Conservation (phyloP, 1,140 invertebrate genomes). For the Drosophila albomicans region DNA sequence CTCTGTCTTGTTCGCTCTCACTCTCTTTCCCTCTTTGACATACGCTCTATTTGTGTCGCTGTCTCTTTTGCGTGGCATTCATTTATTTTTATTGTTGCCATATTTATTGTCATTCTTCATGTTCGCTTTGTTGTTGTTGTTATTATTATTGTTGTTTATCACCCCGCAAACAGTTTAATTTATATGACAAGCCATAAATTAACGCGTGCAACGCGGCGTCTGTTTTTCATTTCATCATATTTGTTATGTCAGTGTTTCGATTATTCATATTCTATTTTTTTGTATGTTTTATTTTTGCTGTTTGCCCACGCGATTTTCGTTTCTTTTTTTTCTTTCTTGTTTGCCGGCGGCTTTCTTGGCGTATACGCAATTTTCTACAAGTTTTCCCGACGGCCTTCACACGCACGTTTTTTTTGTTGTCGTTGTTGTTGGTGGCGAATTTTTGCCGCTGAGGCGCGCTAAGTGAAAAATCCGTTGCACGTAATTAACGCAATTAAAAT, state of each 20-base stretch:
- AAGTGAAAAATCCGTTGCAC: slow-evolving; percentile 84
- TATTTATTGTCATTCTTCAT: slow-evolving; percentile 35
- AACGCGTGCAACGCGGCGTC: slow-evolving; percentile 38
- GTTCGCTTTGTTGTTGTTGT: slow-evolving; percentile 21
- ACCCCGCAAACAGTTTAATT: slow-evolving; percentile 65
- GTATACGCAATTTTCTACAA: slow-evolving; percentile 21
- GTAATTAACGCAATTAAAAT: slow-evolving; percentile 85
- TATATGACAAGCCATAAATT: slow-evolving; percentile 77
- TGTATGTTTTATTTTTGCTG: too few species aligned
- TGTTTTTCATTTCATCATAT: slow-evolving; percentile 26
- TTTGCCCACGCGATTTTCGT: background rate
- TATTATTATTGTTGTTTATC: slow-evolving; percentile 60
- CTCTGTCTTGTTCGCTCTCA: background rate
- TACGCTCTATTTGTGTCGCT: background rate
- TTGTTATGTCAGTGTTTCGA: background rate
- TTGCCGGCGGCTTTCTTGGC: slow-evolving; percentile 3
- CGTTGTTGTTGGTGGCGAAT: too few species aligned
- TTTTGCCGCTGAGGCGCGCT: slow-evolving; percentile 8
- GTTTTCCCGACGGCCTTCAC: slow-evolving; percentile 28
- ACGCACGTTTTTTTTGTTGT: slow-evolving; percentile 5
- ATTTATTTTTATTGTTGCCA: slow-evolving; percentile 34
- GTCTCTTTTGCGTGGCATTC: slow-evolving; percentile 11
- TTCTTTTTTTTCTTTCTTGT: background rate
- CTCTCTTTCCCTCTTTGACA: background rate
- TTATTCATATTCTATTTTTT: background rate